These are phyloP conservation scores for Armadillidium nasatum DNA, from an alignment of 1,140 invertebrate species.

Conservation along the genomic window DNA sequence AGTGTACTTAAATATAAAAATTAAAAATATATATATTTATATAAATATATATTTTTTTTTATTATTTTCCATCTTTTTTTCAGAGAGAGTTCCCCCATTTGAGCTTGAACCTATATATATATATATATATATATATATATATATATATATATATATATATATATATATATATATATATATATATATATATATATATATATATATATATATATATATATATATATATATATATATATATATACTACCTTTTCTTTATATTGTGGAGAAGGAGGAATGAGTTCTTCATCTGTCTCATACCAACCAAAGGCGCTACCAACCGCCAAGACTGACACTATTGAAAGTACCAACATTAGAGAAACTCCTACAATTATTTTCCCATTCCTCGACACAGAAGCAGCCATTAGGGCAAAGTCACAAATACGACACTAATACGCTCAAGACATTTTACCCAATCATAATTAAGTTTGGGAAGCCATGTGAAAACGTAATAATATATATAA, in stretches of 20 bases:
- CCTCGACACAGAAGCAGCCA: background rate
- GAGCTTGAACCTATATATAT: no score
- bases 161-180: slow-evolving; percentile 7
- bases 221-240: slow-evolving; percentile 15
- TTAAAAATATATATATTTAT: no score
- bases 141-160: slow-evolving; percentile 3
- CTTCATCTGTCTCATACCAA: background rate
- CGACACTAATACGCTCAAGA: no score
- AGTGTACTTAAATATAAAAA: no score
- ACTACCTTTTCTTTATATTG: background rate
- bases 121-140: background rate
- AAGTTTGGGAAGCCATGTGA: no score
- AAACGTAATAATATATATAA: no score
- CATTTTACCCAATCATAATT: no score
- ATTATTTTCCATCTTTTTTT: no score
- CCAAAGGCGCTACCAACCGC: background rate
- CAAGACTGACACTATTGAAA: background rate
- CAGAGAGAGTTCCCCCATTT: no score
- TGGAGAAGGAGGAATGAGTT: background rate
- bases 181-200: slow-evolving; percentile 10
- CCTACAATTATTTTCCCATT: background rate
- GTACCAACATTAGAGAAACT: background rate
- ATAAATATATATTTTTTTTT: no score
- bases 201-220: slow-evolving; percentile 15
- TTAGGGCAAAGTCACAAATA: background rate